Evolutionary conservation across 2,113 vertebrate species (phyloP).

Genomic region (Gila orcuttii): DNA sequence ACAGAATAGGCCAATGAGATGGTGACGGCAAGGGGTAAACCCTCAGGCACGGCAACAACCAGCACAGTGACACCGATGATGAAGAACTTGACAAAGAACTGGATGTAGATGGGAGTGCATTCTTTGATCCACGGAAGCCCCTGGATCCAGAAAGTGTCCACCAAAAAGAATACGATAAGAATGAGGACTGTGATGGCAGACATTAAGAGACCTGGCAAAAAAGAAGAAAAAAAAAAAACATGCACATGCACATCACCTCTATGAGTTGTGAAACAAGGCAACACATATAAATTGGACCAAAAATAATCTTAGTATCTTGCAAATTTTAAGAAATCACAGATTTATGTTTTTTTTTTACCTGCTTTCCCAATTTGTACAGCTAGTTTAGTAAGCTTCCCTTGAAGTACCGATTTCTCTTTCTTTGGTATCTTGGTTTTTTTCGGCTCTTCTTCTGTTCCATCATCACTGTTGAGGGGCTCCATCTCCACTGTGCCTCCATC

Average conservation of each 20-base stretch:
- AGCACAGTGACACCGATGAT: slow-evolving; percentile 98
- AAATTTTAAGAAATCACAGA: background rate
- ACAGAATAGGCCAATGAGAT: slow-evolving; percentile 98
- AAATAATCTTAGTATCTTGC: background rate
- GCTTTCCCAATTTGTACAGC: slow-evolving; percentile 99
- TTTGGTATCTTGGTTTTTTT: slow-evolving; percentile 90
- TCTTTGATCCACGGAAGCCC: slow-evolving; percentile 84
- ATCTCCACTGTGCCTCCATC: slow-evolving; percentile 89
- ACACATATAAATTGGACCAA: background rate
- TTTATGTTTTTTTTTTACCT: slow-evolving; percentile 73
- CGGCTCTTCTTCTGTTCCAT: slow-evolving; percentile 82
- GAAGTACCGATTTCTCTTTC: slow-evolving; percentile 98
- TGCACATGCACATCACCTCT: background rate
- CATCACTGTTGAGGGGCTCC: slow-evolving; percentile 91
- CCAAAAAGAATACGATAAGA: slow-evolving; percentile 90
- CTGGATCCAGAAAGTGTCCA: slow-evolving; percentile 94
- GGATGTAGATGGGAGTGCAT: slow-evolving; percentile 93
- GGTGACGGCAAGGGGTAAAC: slow-evolving; percentile 96
- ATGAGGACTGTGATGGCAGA: slow-evolving; percentile 94
- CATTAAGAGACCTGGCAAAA: slow-evolving; percentile 88
- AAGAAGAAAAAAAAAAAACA: background rate
- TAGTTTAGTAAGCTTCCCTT: slow-evolving; percentile 95
- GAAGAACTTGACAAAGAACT: slow-evolving; percentile 98
- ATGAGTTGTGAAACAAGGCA: background rate
- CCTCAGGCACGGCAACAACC: slow-evolving; percentile 97